Evolutionary conservation across 2,113 vertebrate genomes (phyloP).

Genomic region (Engystomops pustulosus): DNA sequence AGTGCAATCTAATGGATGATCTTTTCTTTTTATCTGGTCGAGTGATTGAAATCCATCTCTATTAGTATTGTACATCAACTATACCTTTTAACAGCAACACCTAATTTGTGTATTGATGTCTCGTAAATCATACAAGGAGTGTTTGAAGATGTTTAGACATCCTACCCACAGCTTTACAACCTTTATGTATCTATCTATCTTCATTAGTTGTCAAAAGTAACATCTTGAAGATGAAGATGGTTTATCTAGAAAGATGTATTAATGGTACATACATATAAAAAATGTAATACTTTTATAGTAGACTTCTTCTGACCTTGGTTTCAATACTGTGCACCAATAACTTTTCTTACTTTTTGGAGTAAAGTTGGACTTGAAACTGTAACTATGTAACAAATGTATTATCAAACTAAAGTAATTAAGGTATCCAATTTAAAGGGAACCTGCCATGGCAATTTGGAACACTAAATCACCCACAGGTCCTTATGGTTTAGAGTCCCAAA

Average conservation of each 20-base stretch:
- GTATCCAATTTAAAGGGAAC: too few species aligned
- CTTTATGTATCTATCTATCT: conserved; percentile 19
- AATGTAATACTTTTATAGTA: neutral
- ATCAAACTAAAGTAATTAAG: too few species aligned
- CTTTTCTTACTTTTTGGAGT: too few species aligned
- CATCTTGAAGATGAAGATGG: conserved; percentile 10
- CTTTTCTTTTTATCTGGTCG: conserved; percentile 21
- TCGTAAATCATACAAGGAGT: conserved; percentile 18
- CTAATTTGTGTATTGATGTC: conserved; percentile 42
- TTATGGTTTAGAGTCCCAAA: too few species aligned
- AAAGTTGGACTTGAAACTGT: too few species aligned
- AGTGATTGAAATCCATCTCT: neutral
- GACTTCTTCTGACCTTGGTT: too few species aligned
- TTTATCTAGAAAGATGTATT: neutral
- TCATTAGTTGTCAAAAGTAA: conserved; percentile 23
- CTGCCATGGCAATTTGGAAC: too few species aligned
- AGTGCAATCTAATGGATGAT: conserved; percentile 28
- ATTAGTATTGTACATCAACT: conserved; percentile 4
- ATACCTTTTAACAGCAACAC: conserved; percentile 2
- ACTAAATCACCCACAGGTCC: too few species aligned
- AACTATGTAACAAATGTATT: too few species aligned
- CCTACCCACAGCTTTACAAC: neutral
- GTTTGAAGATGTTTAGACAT: conserved; percentile 3
- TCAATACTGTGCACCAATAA: too few species aligned
- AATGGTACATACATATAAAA: neutral